Evolutionary conservation across 2,113 vertebrate genomes (phyloP).

Genomic region (Oreochromis tanganicae): DNA sequence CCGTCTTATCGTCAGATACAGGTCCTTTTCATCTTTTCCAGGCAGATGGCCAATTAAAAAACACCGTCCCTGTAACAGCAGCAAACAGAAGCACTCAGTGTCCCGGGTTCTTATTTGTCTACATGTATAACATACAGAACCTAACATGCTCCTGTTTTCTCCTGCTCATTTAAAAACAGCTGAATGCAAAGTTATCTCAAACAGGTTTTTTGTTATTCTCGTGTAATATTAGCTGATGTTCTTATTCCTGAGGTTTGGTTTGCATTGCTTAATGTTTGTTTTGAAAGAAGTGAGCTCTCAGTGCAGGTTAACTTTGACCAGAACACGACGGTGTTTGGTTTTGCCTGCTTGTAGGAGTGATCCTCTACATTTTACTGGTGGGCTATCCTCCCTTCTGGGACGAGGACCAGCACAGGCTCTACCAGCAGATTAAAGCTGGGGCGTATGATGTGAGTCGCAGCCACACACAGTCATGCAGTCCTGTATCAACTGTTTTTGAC

Average conservation of each 20-base stretch:
- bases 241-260: background rate
- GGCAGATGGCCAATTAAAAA: background rate
- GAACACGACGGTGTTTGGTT: background rate
- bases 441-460: constrained; percentile 56
- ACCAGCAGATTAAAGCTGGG: constrained; percentile 72
- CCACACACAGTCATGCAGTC: background rate
- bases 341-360: constrained; percentile 51
- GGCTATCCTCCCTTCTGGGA: constrained; percentile 73
- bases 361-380: constrained; percentile 70
- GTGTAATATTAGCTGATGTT: accelerated
- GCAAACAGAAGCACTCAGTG: background rate
- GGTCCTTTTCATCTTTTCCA: constrained; percentile 5
- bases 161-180: background rate
- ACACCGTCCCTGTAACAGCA: background rate
- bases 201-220: background rate
- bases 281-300: background rate
- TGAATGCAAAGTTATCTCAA: background rate
- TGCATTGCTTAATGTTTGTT: accelerated
- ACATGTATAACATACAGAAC: accelerated
- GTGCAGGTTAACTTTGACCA: background rate
- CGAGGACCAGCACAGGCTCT: constrained; percentile 68
- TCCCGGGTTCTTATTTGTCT: background rate
- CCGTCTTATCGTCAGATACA: background rate
- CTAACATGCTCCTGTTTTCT: background rate
- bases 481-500: background rate